These are phyloP conservation scores for Thunnus albacares DNA, from an alignment of 2,797 vertebrate species.

Conservation along the genomic window DNA sequence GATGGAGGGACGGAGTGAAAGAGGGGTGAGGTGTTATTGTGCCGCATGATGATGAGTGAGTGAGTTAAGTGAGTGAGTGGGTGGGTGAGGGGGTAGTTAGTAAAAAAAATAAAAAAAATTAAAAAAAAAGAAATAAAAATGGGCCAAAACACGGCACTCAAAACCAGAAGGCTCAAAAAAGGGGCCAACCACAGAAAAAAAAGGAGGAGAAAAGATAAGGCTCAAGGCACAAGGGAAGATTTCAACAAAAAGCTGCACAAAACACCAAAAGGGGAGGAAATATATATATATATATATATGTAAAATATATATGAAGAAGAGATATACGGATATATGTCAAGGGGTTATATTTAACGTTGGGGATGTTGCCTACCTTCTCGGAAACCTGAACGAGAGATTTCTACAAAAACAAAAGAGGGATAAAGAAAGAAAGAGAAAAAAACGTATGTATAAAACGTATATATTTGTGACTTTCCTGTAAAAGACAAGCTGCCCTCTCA, in stretches of 20 bases:
- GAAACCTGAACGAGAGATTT: conserved; percentile 99
- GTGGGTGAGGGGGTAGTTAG: conserved; percentile 67
- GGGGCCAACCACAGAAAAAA: conserved; percentile 76
- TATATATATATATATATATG: conserved; percentile 63
- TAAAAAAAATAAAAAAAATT: conserved; percentile 32
- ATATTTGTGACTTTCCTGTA: conserved; percentile 62
- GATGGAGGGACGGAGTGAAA: conserved; percentile 67
- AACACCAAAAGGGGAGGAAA: conserved; percentile 80
- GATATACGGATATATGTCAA: conserved; percentile 76
- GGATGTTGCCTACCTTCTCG: conserved; percentile 95
- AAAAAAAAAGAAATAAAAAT: conserved; percentile 40
- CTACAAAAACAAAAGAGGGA: conserved; percentile 92
- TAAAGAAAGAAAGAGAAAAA: conserved; percentile 85
- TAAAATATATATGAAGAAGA: conserved; percentile 79
- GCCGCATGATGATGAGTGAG: conserved; percentile 71
- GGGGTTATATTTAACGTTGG: conserved; percentile 83
- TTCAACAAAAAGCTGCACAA: conserved; percentile 81
- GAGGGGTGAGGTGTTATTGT: conserved; percentile 72
- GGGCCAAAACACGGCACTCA: conserved; percentile 80
- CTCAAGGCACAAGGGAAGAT: conserved; percentile 79
- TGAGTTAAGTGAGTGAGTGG: conserved; percentile 75
- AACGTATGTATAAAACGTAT: conserved; percentile 82
- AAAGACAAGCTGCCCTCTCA: conserved; percentile 67
- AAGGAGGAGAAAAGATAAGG: conserved; percentile 66
- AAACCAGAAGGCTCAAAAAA: conserved; percentile 71